Evolutionary conservation across 1,140 invertebrate genomes (phyloP).

Genomic region (Drosophila eugracilis): DNA sequence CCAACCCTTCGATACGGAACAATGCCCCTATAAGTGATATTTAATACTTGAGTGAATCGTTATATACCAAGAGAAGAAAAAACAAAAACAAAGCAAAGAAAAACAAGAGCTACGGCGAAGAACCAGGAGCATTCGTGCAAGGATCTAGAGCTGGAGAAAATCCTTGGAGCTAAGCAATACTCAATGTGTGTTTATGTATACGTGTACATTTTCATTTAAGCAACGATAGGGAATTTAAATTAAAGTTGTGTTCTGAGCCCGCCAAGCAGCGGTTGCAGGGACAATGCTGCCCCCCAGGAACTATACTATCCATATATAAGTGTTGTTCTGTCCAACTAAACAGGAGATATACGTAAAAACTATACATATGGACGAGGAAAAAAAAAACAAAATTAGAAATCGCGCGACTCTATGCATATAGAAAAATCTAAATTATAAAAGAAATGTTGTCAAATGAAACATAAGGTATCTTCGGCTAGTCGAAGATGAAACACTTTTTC

Average conservation of each 20-base stretch:
- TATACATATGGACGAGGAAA: conserved; percentile 20
- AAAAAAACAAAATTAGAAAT: not conserved
- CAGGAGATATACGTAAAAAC: conserved; percentile 53
- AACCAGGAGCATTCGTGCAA: conserved; percentile 17
- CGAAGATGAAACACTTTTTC: conserved; percentile 37
- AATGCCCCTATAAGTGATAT: conserved; percentile 64
- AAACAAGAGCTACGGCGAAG: conserved; percentile 10
- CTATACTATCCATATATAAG: conserved; percentile 51
- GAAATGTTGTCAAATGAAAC: conserved; percentile 22
- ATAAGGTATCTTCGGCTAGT: conserved; percentile 37
- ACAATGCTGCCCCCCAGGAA: conserved; percentile 34
- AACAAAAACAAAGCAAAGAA: conserved; percentile 9
- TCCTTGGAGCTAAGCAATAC: conserved; percentile 74
- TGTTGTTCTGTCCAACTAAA: conserved; percentile 52
- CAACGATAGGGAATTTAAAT: conserved; percentile 60
- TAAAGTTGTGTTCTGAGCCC: conserved; percentile 46
- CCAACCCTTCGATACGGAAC: conserved; percentile 24
- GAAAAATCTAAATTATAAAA: conserved; percentile 8
- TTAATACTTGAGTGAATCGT: conserved; percentile 55
- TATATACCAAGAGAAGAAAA: conserved; percentile 37
- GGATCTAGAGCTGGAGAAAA: conserved; percentile 53
- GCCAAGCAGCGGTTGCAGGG: conserved; percentile 9
- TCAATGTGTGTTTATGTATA: conserved; percentile 67
- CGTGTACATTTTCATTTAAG: conserved; percentile 59
- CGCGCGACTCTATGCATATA: conserved; percentile 7